Evolutionary conservation across 2,113 vertebrate species (phyloP).

Genomic region (Poeciliopsis occidentalis): DNA sequence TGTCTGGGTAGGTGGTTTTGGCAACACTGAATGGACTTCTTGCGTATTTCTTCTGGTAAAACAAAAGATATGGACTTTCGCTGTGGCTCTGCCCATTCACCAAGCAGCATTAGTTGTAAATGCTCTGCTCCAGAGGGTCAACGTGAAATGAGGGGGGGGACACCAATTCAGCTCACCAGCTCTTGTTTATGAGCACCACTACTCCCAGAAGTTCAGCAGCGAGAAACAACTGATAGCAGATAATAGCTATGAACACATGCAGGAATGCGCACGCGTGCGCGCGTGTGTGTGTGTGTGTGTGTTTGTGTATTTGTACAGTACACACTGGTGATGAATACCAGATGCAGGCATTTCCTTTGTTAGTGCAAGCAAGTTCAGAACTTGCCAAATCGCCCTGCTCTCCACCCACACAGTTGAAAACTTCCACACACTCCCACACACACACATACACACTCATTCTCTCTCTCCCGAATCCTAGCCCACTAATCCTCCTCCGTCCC

Average conservation of each 20-base stretch:
- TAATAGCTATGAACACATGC: slow-evolving; percentile 37
- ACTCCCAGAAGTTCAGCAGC: slow-evolving; percentile 39
- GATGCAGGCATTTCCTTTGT: slow-evolving; percentile 80
- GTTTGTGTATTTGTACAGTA: slow-evolving; percentile 46
- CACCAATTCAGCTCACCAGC: slow-evolving; percentile 51
- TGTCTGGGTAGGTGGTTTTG: slow-evolving; percentile 77
- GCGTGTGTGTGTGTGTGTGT: slow-evolving; percentile 10
- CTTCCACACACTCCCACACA: slow-evolving; percentile 74
- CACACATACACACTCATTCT: slow-evolving; percentile 42
- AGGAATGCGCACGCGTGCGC: background rate
- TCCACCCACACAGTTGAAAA: slow-evolving; percentile 74
- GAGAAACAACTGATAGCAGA: slow-evolving; percentile 49
- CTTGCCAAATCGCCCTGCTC: slow-evolving; percentile 73
- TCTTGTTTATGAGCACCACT: slow-evolving; percentile 34
- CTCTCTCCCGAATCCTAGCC: slow-evolving; percentile 63
- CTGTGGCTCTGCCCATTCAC: slow-evolving; percentile 61
- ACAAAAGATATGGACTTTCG: slow-evolving; percentile 62
- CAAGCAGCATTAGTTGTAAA: slow-evolving; percentile 54
- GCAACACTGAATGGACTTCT: slow-evolving; percentile 69
- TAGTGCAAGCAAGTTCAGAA: slow-evolving; percentile 75
- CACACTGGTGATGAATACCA: slow-evolving; percentile 71
- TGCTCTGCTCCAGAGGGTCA: slow-evolving; percentile 59
- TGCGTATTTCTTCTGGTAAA: slow-evolving; percentile 70
- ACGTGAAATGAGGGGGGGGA: slow-evolving; percentile 40
- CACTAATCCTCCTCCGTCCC: slow-evolving; percentile 75